Evolutionary conservation across 2,888 invertebrate species (phyloP).

Genomic region (Dermolepida albohirtum): DNA sequence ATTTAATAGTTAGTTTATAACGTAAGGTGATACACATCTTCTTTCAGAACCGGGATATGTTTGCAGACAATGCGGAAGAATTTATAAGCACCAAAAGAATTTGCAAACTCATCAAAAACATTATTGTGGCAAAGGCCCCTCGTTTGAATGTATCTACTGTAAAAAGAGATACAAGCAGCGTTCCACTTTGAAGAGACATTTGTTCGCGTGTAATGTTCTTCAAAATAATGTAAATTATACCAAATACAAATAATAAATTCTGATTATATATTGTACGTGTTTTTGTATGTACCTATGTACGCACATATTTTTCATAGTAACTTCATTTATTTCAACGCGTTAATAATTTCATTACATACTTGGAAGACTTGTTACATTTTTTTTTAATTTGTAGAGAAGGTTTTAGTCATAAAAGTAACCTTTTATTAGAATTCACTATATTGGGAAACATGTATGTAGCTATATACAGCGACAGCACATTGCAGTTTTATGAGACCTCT

Average conservation of each 20-base stretch:
- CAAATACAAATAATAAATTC: slow-evolving; percentile 14
- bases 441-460: no score
- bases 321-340: no score
- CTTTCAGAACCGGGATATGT: slow-evolving; percentile 25
- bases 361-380: no score
- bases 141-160: slow-evolving; percentile 68
- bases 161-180: slow-evolving; percentile 41
- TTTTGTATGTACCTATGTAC: not conserved
- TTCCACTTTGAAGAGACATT: slow-evolving; percentile 42
- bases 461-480: no score
- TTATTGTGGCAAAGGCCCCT: slow-evolving; percentile 71
- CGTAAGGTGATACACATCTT: no score
- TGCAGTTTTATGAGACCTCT: no score
- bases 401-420: no score
- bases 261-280: slow-evolving; percentile 3
- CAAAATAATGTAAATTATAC: slow-evolving; percentile 19
- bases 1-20: not conserved
- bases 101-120: slow-evolving; percentile 69
- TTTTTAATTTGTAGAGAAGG: no score
- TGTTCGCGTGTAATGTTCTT: slow-evolving; percentile 1
- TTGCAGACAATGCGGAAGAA: slow-evolving; percentile 47
- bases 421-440: no score
- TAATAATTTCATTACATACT: no score
- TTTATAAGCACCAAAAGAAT: slow-evolving; percentile 54
- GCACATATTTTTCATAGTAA: no score